Conservation (phyloP, 2,113 vertebrate genomes). For the Stomatorhinus ivindoensis region DNA sequence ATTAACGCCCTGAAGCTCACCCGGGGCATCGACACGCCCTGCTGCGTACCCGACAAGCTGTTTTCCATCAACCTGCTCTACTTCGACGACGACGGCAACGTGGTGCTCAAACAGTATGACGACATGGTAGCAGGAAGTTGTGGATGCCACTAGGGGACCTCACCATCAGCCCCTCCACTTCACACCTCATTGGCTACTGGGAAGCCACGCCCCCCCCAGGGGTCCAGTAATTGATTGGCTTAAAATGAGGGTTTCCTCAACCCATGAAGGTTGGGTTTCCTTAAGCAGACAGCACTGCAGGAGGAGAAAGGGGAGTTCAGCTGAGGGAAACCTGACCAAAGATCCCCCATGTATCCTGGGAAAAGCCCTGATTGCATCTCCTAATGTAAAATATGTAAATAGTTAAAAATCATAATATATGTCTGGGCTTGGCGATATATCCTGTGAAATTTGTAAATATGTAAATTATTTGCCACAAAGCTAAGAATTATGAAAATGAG, state of each 20-base stretch:
- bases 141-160: constrained; percentile 60
- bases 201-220: not conserved
- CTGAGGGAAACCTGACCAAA: not conserved
- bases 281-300: not conserved
- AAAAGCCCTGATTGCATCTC: constrained; percentile 10
- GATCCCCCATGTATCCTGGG: not conserved
- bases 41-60: constrained; percentile 72
- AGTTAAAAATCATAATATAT: constrained; percentile 70
- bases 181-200: not conserved
- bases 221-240: not conserved
- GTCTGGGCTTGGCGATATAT: constrained; percentile 32
- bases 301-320: not conserved
- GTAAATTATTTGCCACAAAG: constrained; percentile 41
- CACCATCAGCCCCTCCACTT: not conserved
- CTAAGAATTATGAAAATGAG: constrained; percentile 32
- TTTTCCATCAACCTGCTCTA: constrained; percentile 74
- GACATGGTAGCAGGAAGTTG: constrained; percentile 77
- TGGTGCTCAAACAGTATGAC: constrained; percentile 73
- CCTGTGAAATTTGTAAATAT: constrained; percentile 55
- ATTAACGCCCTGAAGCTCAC: constrained; percentile 70
- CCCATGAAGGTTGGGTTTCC: not conserved
- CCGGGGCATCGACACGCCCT: constrained; percentile 61
- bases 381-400: constrained; percentile 68
- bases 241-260: no score
- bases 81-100: constrained; percentile 73